A percentile compares a stretch with the other conserved stretches of the same genome.
Evolutionary conservation across 2,888 invertebrate species (phyloP).

Genomic region (Frankliniella fusca): DNA sequence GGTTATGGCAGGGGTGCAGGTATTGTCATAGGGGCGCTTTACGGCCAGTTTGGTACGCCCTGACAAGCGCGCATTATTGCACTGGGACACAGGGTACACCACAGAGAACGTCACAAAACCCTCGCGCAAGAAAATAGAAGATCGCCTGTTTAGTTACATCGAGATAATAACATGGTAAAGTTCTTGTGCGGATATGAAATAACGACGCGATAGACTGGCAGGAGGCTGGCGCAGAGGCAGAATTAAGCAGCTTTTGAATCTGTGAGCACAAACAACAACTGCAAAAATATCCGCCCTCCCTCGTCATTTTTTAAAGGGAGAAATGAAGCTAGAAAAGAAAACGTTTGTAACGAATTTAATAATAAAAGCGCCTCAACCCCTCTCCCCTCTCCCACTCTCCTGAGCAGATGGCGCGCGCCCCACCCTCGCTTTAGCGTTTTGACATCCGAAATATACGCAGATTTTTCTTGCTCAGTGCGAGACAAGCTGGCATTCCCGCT

Average conservation of each 20-base stretch:
- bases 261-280: too few relatives aligned
- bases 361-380: not conserved
- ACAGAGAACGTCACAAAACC: not conserved
- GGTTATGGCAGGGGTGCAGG: not conserved
- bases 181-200: too few relatives aligned
- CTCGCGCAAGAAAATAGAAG: too few relatives aligned
- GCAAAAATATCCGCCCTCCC: too few relatives aligned
- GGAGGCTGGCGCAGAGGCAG: too few relatives aligned
- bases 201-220: too few relatives aligned
- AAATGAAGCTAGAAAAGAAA: too few relatives aligned
- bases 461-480: slow-evolving; percentile 9
- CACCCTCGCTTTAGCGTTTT: not conserved
- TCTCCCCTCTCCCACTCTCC: not conserved
- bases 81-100: not conserved
- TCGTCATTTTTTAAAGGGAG: too few relatives aligned
- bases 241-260: too few relatives aligned
- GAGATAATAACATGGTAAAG: too few relatives aligned
- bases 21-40: not conserved
- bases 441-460: slow-evolving; percentile 11
- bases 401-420: not conserved
- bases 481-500: not conserved
- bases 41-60: not conserved
- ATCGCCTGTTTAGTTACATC: too few relatives aligned
- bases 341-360: too few relatives aligned
- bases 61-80: slow-evolving; percentile 10